Conservation (phyloP, 1,140 invertebrate genomes). For the Aphelinus certus region DNA sequence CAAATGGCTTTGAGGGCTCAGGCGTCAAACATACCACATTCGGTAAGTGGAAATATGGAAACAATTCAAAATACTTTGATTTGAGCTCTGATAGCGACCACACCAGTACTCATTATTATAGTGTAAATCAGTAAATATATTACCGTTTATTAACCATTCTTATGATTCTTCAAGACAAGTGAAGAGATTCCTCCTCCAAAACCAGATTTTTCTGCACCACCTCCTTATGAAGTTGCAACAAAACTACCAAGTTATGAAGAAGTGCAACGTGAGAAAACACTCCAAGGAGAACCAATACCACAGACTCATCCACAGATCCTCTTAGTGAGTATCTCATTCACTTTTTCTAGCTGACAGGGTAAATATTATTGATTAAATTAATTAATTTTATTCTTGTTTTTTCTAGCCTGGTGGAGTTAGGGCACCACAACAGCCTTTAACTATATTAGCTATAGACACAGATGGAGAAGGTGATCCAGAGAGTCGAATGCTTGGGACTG, state of each 20-base stretch:
- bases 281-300: constrained; percentile 74
- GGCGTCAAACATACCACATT: neutral
- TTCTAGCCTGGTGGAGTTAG: constrained; percentile 62
- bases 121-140: too few relatives aligned
- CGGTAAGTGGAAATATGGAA: constrained; percentile 5
- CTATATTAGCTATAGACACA: constrained; percentile 76
- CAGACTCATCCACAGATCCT: constrained; percentile 59
- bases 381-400: constrained; percentile 15
- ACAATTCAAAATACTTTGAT: neutral
- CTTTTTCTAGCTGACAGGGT: too few relatives aligned
- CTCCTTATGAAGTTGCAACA: constrained; percentile 83
- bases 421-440: constrained; percentile 69
- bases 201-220: constrained; percentile 83
- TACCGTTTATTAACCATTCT: neutral
- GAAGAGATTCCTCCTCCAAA: constrained; percentile 80
- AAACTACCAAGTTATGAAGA: constrained; percentile 92
- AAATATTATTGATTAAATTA: neutral
- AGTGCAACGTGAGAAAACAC: constrained; percentile 84
- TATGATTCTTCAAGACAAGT: constrained; percentile 38
- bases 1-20: constrained; percentile 30
- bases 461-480: constrained; percentile 79
- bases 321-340: neutral
- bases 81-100: too few relatives aligned
- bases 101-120: too few relatives aligned
- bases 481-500: constrained; percentile 82